Evolutionary conservation across 2,888 invertebrate species (phyloP).

Genomic region (Leptura quadrifasciata): DNA sequence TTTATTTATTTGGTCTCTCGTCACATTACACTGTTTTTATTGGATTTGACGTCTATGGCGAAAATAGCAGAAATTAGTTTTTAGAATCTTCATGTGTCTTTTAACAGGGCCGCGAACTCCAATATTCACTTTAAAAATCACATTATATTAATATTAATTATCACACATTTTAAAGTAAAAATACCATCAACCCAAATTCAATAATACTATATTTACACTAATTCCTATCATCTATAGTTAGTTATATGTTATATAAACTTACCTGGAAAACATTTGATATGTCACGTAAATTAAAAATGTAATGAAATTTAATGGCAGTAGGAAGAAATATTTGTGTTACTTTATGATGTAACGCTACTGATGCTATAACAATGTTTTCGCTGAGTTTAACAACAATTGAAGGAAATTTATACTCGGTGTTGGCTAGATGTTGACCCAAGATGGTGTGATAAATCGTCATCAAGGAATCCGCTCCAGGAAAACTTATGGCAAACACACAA

Average conservation of each 20-base stretch:
- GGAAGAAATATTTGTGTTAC: slow-evolving; percentile 92
- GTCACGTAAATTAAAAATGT: slow-evolving; percentile 96
- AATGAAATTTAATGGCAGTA: slow-evolving; percentile 97
- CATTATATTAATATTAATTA: too few species aligned
- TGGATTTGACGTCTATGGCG: too few species aligned
- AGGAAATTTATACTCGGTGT: slow-evolving; percentile 87
- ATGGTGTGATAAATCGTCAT: slow-evolving; percentile 93
- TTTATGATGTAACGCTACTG: slow-evolving; percentile 90
- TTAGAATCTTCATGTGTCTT: too few species aligned
- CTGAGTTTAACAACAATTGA: slow-evolving; percentile 81
- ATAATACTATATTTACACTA: not conserved
- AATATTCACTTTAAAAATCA: too few species aligned
- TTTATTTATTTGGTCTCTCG: too few species aligned
- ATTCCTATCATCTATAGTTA: too few species aligned
- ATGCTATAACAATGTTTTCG: slow-evolving; percentile 86
- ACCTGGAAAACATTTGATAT: slow-evolving; percentile 97
- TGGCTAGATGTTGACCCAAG: slow-evolving; percentile 88
- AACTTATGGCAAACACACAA: slow-evolving; percentile 89
- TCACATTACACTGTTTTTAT: too few species aligned
- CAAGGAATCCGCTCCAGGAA: slow-evolving; percentile 87
- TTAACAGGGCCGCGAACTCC: too few species aligned
- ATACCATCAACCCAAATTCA: not conserved
- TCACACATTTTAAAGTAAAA: too few species aligned
- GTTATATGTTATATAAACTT: slow-evolving; percentile 55
- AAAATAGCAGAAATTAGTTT: too few species aligned